These are phyloP conservation scores for Engraulis encrasicolus DNA, from an alignment of 2,113 vertebrate genomes.

Conservation along the genomic window DNA sequence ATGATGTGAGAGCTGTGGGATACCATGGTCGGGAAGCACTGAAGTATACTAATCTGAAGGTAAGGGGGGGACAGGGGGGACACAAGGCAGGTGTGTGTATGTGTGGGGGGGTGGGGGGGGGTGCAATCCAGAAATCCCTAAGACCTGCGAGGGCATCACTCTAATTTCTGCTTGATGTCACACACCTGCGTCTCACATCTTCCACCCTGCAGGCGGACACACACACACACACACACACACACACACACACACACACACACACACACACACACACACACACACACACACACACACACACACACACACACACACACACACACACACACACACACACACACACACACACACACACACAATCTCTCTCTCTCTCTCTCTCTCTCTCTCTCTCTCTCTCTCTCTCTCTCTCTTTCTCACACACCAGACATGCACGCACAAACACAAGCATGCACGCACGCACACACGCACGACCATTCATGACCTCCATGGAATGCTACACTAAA, in stretches of 20 bases:
- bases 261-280: slow-evolving; percentile 18
- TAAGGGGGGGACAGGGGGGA: neutral
- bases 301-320: neutral
- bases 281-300: neutral
- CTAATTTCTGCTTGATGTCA: slow-evolving; percentile 47
- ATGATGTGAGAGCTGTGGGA: neutral
- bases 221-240: slow-evolving; percentile 24
- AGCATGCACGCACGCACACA: neutral
- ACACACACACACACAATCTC: no score
- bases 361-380: no score
- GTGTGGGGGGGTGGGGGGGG: neutral
- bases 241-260: slow-evolving; percentile 21
- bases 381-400: no score
- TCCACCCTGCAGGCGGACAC: slow-evolving; percentile 25
- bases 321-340: slow-evolving; percentile 35
- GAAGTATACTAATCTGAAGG: neutral
- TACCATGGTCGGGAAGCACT: neutral
- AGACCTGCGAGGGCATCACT: neutral
- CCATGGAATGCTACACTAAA: no score
- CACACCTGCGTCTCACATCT: slow-evolving; percentile 51
- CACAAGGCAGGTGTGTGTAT: neutral
- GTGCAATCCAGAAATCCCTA: neutral
- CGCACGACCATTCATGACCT: neutral
- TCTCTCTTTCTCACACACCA: no score
- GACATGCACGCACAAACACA: slow-evolving; percentile 20